Percentiles rank a stretch among this genome's conserved stretches.
phyloP scores from a whole-genome alignment of 2,888 invertebrate species.

The Ceraclea dissimilis region DNA sequence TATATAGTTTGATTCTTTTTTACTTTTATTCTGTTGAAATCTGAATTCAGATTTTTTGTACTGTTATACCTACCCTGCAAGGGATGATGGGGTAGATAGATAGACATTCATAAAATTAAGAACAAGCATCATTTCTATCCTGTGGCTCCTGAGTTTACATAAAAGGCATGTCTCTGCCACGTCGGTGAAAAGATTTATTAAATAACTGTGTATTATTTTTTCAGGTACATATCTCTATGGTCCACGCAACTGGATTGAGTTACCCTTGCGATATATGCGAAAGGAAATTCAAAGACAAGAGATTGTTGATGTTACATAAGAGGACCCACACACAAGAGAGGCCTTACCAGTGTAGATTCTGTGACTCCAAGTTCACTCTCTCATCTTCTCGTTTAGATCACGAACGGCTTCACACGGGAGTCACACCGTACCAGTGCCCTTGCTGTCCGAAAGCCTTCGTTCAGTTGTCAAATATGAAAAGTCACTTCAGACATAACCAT shows the following conservation, averaged over 20 bases:
- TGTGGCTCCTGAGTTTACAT: too few species aligned
- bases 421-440: conserved; percentile 2
- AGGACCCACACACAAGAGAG: neutral
- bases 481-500: neutral
- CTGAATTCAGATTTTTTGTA: too few species aligned
- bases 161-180: too few species aligned
- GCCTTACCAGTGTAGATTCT: neutral
- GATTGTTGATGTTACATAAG: neutral
- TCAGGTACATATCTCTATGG: neutral
- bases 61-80: too few species aligned
- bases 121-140: too few species aligned
- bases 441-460: neutral
- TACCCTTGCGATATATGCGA: neutral
- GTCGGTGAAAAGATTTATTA: too few species aligned
- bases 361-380: neutral
- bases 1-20: too few species aligned
- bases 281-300: neutral
- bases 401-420: neutral
- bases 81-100: too few species aligned
- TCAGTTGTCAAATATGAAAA: conserved; percentile 3
- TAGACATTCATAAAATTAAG: too few species aligned
- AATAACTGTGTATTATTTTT: too few species aligned
- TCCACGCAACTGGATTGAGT: too few species aligned
- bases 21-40: too few species aligned
- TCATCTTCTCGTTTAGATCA: neutral